Evolutionary conservation across 2,888 invertebrate species (phyloP).

Genomic region (Eugnorisma glareosa): DNA sequence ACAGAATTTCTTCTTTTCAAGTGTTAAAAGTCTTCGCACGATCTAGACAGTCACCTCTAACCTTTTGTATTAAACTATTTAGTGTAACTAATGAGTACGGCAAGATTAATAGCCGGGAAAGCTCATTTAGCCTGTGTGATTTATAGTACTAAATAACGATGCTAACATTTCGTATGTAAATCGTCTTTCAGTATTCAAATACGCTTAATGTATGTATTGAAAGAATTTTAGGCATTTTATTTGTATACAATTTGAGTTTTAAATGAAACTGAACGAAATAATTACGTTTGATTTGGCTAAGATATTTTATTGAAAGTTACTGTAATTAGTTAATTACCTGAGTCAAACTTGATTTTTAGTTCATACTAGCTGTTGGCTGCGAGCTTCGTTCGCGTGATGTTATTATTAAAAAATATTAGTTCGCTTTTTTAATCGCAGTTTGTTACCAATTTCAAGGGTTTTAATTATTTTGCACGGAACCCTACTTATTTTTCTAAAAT

Average conservation of each 20-base stretch:
- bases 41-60: background rate
- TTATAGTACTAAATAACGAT: constrained; percentile 66
- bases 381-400: too few relatives aligned
- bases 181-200: constrained; percentile 59
- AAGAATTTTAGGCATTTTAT: constrained; percentile 34
- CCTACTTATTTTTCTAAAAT: too few relatives aligned
- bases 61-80: constrained; percentile 34
- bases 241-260: constrained; percentile 3
- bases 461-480: too few relatives aligned
- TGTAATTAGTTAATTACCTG: background rate
- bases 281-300: constrained; percentile 14
- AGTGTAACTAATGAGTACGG: constrained; percentile 65
- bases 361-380: too few relatives aligned
- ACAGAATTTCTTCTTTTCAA: too few relatives aligned
- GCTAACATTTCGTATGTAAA: constrained; percentile 64
- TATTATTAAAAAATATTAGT: too few relatives aligned
- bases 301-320: background rate
- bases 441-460: too few relatives aligned
- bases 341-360: too few relatives aligned
- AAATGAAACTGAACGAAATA: constrained; percentile 9
- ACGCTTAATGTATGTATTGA: constrained; percentile 41
- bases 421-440: too few relatives aligned
- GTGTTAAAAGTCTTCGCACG: too few relatives aligned
- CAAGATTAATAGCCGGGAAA: constrained; percentile 69
- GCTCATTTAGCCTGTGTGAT: constrained; percentile 68